Evolutionary conservation across 2,888 invertebrate genomes (phyloP).

Genomic region (Ectobius pallidus): DNA sequence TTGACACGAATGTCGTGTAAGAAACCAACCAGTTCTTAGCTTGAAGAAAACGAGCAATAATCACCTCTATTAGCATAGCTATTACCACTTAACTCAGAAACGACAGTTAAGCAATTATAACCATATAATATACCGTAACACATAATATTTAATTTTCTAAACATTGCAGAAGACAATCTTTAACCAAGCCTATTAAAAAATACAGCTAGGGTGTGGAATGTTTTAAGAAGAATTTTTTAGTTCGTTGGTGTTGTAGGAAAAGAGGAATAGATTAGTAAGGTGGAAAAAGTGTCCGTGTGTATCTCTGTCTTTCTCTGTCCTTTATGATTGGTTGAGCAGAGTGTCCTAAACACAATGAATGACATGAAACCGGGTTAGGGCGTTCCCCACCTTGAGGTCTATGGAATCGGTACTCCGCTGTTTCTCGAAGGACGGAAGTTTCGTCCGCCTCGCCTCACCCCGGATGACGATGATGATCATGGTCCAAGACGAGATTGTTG

Average conservation of each 20-base stretch:
- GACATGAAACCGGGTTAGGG: slow-evolving; percentile 20
- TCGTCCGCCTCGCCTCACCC: slow-evolving; percentile 16
- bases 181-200: neutral
- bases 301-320: neutral
- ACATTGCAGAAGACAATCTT: neutral
- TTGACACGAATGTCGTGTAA: neutral
- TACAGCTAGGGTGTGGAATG: too few relatives aligned
- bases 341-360: slow-evolving; percentile 22
- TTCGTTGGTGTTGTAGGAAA: neutral
- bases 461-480: slow-evolving; percentile 19
- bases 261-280: slow-evolving; percentile 20
- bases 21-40: neutral
- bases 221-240: too few relatives aligned
- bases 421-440: slow-evolving; percentile 28
- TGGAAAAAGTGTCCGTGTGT: slow-evolving; percentile 12
- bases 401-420: neutral
- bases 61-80: neutral
- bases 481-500: slow-evolving; percentile 1
- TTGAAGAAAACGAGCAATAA: neutral
- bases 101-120: neutral
- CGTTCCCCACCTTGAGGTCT: neutral
- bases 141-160: too few relatives aligned
- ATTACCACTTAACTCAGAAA: neutral
- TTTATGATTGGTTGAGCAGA: slow-evolving; percentile 27
- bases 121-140: neutral